Conservation (phyloP, 37 sponge, comb jelly and placozoan species). For the Trichoplax adhaerens region DNA sequence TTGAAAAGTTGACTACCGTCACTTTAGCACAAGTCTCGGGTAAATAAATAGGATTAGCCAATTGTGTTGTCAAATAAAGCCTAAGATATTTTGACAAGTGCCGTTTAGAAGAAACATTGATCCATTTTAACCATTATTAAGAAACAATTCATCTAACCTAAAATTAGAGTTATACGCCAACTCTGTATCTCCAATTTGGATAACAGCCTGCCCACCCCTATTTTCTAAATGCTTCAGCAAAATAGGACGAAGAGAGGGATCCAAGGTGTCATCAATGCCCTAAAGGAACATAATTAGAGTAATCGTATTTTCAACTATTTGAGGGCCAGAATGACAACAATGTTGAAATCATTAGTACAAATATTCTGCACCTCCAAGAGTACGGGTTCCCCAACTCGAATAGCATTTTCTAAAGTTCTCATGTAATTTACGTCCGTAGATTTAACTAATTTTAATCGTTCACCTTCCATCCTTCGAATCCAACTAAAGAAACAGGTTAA, state of each 20-base stretch:
- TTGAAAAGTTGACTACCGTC: slow-evolving; percentile 44
- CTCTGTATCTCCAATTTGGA: slow-evolving; percentile 13
- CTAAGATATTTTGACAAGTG: too few relatives aligned
- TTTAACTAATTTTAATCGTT: background rate
- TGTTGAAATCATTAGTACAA: background rate
- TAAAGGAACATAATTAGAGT: background rate
- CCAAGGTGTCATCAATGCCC: slow-evolving; percentile 12
- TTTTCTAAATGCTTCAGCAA: background rate
- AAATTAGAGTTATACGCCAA: slow-evolving; percentile 25
- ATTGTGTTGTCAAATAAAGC: slow-evolving; percentile 22
- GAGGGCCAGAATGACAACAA: background rate
- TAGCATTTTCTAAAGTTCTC: slow-evolving; percentile 21
- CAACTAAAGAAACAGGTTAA: too few relatives aligned
- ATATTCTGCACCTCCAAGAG: slow-evolving; percentile 20
- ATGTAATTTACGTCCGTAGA: slow-evolving; percentile 2
- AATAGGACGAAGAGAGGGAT: slow-evolving; percentile 17
- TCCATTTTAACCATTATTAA: too few relatives aligned
- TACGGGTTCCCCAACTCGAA: slow-evolving; percentile 23
- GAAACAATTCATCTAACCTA: background rate
- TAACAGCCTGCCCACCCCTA: background rate
- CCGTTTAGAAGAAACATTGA: too few relatives aligned
- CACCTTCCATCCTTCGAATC: background rate
- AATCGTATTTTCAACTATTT: background rate
- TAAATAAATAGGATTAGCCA: slow-evolving; percentile 12
- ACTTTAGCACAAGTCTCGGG: slow-evolving; percentile 43